phyloP scores from a whole-genome alignment of 2,888 invertebrate species.

The Iselma pallidipennis region DNA sequence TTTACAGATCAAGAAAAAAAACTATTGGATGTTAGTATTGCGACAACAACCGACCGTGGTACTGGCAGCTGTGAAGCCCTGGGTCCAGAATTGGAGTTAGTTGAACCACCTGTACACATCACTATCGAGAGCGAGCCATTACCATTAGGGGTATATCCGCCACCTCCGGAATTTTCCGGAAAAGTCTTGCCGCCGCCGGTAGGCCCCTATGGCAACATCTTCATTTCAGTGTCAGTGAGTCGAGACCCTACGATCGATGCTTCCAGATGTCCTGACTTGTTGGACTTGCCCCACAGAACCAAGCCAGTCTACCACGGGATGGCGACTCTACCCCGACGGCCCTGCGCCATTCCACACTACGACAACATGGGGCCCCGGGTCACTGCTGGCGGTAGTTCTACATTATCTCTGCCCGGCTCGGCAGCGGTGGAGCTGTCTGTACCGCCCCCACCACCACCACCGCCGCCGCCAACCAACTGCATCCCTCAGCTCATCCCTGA shows the following conservation, averaged over 20 bases:
- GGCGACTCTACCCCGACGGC: slow-evolving; percentile 55
- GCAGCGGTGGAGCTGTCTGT: slow-evolving; percentile 54
- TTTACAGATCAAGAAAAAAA: slow-evolving; percentile 90
- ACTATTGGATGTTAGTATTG: slow-evolving; percentile 77
- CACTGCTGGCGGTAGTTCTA: slow-evolving; percentile 86
- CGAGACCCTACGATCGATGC: slow-evolving; percentile 71
- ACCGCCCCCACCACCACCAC: slow-evolving; percentile 63
- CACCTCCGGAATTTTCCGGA: slow-evolving; percentile 65
- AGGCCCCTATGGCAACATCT: slow-evolving; percentile 73
- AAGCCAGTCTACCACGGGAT: slow-evolving; percentile 54
- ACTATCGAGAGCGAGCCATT: slow-evolving; percentile 59
- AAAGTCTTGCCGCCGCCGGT: slow-evolving; percentile 56
- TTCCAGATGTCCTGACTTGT: slow-evolving; percentile 78
- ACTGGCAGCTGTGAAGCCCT: slow-evolving; percentile 62
- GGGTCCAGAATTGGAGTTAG: slow-evolving; percentile 62
- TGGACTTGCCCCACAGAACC: slow-evolving; percentile 69
- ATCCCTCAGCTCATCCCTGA: slow-evolving; percentile 60
- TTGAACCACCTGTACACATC: slow-evolving; percentile 58
- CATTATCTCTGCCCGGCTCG: slow-evolving; percentile 77
- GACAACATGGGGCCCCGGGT: slow-evolving; percentile 91
- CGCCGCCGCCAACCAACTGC: slow-evolving; percentile 62
- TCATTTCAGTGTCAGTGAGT: slow-evolving; percentile 79
- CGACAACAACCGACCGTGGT: slow-evolving; percentile 66
- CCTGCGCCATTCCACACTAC: slow-evolving; percentile 69
- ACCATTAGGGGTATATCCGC: slow-evolving; percentile 55